Base-by-base conservation (phyloP, 1,140 invertebrate genomes). In the Magallana gigas region DNA sequence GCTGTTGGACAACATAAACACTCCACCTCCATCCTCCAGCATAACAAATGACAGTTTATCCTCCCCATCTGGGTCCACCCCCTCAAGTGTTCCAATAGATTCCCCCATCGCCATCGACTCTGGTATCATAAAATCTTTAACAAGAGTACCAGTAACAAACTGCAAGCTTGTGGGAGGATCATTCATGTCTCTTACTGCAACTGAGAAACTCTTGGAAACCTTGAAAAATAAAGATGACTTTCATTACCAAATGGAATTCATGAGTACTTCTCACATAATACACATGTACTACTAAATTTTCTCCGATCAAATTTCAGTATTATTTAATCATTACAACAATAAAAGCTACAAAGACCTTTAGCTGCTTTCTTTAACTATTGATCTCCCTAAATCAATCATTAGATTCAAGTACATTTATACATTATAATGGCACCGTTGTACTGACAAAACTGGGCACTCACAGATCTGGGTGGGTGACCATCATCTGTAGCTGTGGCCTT, bases 401-500 rank as follows among this genome's bases (percentile, higher is more conserved):
- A 48, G 36, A 5, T 48, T 48, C 36, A 48, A 4, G 36, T 48
- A 48, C 5, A 48, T 2, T 48, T 2, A 48, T 48, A 48, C 5
- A 48, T 48, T 48, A 48, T 48, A 48, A 5, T 4, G 36, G 36
- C 36, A 5, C 5, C 36, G 1, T 48, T 48, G 36, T 48, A 48
- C 36, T 48, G 36, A 48, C 5, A 48, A 48, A 48, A 48, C 36
- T 48, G 6, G 7, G 8, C 6, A 91, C 91, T 88, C 29, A 90
- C 91, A 12, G 85, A 84, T 48, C 68, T 68, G 12, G 84, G 84
- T 68, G 91, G 91, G 12, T 83, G 58, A 14, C 90, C 91, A 83
- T 87, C 85, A 64, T 92, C 91, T 58, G 87, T 84, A 57, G 88
- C 91, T 58, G 64, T 85, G 18, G 90, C 84, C 58, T 90, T 64